Evolutionary conservation across 1,140 invertebrate genomes (phyloP).

Genomic region (Drosophila parabipectinata): DNA sequence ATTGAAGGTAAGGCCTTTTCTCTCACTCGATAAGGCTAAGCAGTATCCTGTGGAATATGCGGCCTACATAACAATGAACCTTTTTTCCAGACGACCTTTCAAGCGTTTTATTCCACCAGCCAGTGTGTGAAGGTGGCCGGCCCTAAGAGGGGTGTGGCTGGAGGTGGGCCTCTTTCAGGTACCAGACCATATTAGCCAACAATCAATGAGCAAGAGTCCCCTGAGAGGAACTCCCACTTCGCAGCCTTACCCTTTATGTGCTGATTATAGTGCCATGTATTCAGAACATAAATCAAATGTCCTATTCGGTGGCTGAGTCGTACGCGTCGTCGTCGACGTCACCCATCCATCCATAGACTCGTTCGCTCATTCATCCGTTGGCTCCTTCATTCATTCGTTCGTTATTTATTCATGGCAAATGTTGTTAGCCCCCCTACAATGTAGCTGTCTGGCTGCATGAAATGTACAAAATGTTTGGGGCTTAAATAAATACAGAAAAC

Average conservation of each 20-base stretch:
- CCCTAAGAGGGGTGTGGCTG: conserved; percentile 2
- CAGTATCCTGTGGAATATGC: conserved; percentile 15
- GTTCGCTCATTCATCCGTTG: conserved; percentile 18
- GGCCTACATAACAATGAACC: conserved; percentile 49
- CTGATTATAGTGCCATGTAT: conserved; percentile 73
- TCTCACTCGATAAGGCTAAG: conserved; percentile 7
- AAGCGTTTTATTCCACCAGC: conserved; percentile 29
- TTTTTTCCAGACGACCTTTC: conserved; percentile 30
- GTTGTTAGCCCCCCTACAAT: conserved; percentile 30
- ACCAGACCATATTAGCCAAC: conserved; percentile 56
- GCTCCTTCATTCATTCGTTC: conserved; percentile 44
- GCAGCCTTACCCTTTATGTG: conserved; percentile 10
- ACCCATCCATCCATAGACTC: conserved; percentile 12
- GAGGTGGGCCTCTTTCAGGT: conserved; percentile 2
- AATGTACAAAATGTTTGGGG: conserved; percentile 56
- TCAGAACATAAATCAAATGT: conserved; percentile 72
- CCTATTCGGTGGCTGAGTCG: conserved; percentile 20
- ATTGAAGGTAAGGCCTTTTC: neutral
- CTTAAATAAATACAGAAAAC: conserved; percentile 70
- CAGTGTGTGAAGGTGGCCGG: too few relatives aligned
- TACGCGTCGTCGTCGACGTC: conserved; percentile 19
- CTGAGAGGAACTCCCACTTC: neutral
- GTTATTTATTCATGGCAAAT: conserved; percentile 78
- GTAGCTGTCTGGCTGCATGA: conserved; percentile 60
- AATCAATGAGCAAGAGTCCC: conserved; percentile 56